Conservation (phyloP, 1,140 invertebrate genomes). For the Cecropterus lyciades region DNA sequence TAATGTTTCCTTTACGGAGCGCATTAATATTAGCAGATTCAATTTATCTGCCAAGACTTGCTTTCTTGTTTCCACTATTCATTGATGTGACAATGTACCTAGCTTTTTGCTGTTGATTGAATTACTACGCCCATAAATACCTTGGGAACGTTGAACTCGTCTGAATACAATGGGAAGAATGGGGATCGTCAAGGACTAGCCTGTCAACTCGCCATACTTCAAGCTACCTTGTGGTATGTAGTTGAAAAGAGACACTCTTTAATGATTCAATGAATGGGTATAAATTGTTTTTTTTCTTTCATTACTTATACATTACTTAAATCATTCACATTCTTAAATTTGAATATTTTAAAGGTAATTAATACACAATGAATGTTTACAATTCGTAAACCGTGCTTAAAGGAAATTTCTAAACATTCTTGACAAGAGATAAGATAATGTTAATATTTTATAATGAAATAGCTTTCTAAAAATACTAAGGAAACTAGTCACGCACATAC, state of each 20-base stretch:
- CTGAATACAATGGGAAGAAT: constrained; percentile 37
- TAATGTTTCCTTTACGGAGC: neutral
- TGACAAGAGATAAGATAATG: constrained; percentile 21
- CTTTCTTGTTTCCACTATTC: constrained; percentile 17
- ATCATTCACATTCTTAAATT: too few species aligned
- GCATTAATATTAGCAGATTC: constrained; percentile 11
- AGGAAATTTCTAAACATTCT: constrained; percentile 1
- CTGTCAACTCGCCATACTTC: constrained; percentile 24
- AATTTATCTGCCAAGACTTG: constrained; percentile 18
- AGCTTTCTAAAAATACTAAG: constrained; percentile 30
- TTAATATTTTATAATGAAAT: constrained; percentile 26
- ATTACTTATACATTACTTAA: too few species aligned
- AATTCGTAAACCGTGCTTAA: neutral
- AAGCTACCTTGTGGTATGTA: constrained; percentile 4
- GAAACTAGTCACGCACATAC: constrained; percentile 34
- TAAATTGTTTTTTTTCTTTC: too few species aligned
- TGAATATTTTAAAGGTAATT: too few species aligned
- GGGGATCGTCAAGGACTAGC: constrained; percentile 20
- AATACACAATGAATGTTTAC: constrained; percentile 7
- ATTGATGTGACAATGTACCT: constrained; percentile 35
- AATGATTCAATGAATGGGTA: too few species aligned
- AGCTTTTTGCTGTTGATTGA: constrained; percentile 37
- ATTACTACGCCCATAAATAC: constrained; percentile 45
- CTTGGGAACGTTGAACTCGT: constrained; percentile 34
- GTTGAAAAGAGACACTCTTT: neutral